Percentiles rank a stretch among this genome's conserved stretches.
These are phyloP conservation scores for Chaenodraco wilsoni DNA, from an alignment of 2,797 vertebrate genomes.

Conservation along the genomic window DNA sequence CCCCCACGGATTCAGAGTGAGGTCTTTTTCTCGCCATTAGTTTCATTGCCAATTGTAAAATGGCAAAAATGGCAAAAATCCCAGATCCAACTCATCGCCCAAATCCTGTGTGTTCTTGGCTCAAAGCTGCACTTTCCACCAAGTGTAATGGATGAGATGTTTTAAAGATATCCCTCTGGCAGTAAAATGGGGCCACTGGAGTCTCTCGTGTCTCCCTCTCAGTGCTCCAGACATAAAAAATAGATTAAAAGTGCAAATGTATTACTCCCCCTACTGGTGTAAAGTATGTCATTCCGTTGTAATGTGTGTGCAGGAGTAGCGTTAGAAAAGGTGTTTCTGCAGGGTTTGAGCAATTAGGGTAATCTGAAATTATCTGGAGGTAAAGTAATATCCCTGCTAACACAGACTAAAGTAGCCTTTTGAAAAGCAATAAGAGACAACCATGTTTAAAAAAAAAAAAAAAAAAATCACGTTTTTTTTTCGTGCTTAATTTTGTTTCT, in stretches of 20 bases:
- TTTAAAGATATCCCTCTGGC: slow-evolving; percentile 26
- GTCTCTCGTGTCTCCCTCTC: background rate
- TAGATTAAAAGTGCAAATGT: slow-evolving; percentile 1
- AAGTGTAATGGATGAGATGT: slow-evolving; percentile 25
- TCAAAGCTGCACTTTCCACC: background rate
- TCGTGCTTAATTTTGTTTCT: too few species aligned
- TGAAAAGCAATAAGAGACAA: background rate
- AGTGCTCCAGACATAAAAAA: background rate
- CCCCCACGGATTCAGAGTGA: slow-evolving; percentile 31
- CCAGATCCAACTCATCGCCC: slow-evolving; percentile 20
- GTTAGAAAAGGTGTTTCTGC: slow-evolving; percentile 15
- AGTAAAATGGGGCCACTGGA: background rate
- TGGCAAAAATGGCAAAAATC: slow-evolving; percentile 57
- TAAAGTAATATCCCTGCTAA: background rate
- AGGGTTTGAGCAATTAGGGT: background rate
- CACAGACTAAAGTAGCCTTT: background rate
- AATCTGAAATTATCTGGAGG: background rate
- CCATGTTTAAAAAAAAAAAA: background rate
- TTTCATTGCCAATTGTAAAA: slow-evolving; percentile 39
- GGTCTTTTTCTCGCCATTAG: slow-evolving; percentile 31
- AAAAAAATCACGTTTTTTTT: too few species aligned
- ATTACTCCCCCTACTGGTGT: slow-evolving; percentile 56
- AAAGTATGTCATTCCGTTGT: background rate
- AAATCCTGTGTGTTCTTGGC: slow-evolving; percentile 20
- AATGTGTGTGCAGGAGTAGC: background rate